These are phyloP conservation scores for Trididemnum miniatum DNA, from an alignment of 23 tunicate species.

Conservation along the genomic window DNA sequence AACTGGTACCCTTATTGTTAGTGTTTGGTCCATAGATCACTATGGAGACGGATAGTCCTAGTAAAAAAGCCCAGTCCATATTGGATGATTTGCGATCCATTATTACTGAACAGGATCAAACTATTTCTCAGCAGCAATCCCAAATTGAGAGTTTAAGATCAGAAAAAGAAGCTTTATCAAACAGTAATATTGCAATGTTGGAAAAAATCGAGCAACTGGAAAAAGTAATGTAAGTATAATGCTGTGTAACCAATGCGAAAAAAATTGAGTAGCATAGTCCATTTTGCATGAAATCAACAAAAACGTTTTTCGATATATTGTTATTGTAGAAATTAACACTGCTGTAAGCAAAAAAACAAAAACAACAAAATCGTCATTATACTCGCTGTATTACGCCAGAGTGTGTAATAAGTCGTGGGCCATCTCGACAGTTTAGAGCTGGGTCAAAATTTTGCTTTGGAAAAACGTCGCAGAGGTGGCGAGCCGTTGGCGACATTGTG, in stretches of 20 bases:
- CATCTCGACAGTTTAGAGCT: too few species aligned
- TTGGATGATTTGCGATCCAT: constrained; percentile 52
- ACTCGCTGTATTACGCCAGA: neutral
- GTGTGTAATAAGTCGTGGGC: too few species aligned
- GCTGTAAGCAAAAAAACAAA: neutral
- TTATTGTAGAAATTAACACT: neutral
- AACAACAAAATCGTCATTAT: neutral
- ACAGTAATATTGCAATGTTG: constrained; percentile 19
- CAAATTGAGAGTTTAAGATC: constrained; percentile 40
- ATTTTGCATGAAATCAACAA: too few species aligned
- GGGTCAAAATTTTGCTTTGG: too few species aligned
- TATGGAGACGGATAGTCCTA: neutral
- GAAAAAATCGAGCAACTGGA: constrained; percentile 52
- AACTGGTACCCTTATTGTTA: too few species aligned
- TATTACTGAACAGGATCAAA: constrained; percentile 75
- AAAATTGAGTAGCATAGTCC: too few species aligned
- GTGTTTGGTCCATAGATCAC: neutral
- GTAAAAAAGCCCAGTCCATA: constrained; percentile 50
- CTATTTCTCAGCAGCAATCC: constrained; percentile 43
- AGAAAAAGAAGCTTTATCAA: constrained; percentile 34
- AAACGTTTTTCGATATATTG: neutral
- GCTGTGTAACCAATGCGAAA: neutral
- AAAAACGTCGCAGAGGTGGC: too few species aligned
- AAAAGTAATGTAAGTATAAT: constrained; percentile 16
- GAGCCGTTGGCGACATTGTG: too few species aligned